phyloP scores from a whole-genome alignment of 2,113 vertebrate genomes.

The Ornithorhynchus anatinus region DNA sequence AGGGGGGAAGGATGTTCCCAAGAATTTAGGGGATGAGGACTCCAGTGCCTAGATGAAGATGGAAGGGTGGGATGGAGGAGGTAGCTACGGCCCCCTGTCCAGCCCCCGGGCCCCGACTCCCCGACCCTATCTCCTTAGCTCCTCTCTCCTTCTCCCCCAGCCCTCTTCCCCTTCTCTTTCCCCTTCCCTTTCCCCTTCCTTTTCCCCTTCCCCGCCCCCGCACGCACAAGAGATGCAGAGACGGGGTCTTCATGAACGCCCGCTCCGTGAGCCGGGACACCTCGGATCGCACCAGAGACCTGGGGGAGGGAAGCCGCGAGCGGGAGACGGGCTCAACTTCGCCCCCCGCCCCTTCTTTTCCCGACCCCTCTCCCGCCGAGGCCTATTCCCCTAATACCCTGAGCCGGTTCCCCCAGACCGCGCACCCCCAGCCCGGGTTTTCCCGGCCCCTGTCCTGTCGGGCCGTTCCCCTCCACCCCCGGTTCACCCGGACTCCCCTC shows the following conservation, averaged over 20 bases:
- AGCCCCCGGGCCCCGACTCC: too few species aligned
- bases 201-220: neutral
- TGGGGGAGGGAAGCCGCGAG: slow-evolving; percentile 11
- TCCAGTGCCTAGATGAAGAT: too few species aligned
- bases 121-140: too few species aligned
- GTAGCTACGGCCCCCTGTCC: too few species aligned
- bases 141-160: too few species aligned
- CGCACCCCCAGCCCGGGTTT: neutral
- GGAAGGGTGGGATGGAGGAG: too few species aligned
- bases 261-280: slow-evolving; percentile 57
- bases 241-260: slow-evolving; percentile 53
- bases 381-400: neutral
- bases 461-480: neutral
- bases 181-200: neutral
- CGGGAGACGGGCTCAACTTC: neutral
- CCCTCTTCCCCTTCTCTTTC: neutral
- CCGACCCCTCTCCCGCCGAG: neutral
- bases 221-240: slow-evolving; percentile 66
- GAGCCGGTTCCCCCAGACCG: neutral
- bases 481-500: neutral
- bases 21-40: too few species aligned
- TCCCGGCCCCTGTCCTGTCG: neutral
- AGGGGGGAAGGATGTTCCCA: too few species aligned
- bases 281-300: slow-evolving; percentile 63
- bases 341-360: neutral